Percentiles rank a stretch among this genome's conserved stretches.
Evolutionary conservation across 2,113 vertebrate species (phyloP).

Genomic region (Orientallactaga bullata): DNA sequence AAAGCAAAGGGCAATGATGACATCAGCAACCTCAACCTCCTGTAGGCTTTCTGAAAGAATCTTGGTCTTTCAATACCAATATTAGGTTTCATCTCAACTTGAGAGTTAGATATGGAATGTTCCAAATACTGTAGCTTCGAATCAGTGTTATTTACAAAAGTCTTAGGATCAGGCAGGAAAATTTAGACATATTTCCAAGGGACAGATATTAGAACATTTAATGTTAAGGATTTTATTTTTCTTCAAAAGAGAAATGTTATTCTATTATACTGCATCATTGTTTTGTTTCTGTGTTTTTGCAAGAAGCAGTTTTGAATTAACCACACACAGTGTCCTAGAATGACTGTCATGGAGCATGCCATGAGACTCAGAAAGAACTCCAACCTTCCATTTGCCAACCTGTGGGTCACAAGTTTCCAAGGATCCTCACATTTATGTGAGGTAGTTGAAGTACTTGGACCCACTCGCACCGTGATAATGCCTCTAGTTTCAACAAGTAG

Average conservation of each 20-base stretch:
- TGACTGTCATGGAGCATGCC: not conserved
- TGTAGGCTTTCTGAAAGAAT: slow-evolving; percentile 3
- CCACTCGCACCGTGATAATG: not conserved
- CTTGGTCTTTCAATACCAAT: not conserved
- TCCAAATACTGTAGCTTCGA: not conserved
- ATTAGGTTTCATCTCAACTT: not conserved
- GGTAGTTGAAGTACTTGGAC: not conserved
- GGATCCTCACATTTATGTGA: not conserved
- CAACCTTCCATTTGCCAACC: not conserved
- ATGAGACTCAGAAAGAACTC: not conserved
- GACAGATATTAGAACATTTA: not conserved
- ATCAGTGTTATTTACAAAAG: not conserved
- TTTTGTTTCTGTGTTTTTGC: slow-evolving; percentile 1
- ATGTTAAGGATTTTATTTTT: not conserved
- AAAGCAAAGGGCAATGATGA: not conserved
- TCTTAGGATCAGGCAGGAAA: not conserved
- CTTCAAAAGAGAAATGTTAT: not conserved
- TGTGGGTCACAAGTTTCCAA: not conserved
- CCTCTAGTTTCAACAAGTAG: not conserved
- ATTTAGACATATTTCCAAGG: slow-evolving; percentile 17
- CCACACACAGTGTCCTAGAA: not conserved
- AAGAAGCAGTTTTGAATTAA: not conserved
- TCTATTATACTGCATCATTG: not conserved
- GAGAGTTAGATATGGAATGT: not conserved
- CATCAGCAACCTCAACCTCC: not conserved